Evolutionary conservation across 2,113 vertebrate genomes (phyloP).

Genomic region (Rhizomys pruinosus): DNA sequence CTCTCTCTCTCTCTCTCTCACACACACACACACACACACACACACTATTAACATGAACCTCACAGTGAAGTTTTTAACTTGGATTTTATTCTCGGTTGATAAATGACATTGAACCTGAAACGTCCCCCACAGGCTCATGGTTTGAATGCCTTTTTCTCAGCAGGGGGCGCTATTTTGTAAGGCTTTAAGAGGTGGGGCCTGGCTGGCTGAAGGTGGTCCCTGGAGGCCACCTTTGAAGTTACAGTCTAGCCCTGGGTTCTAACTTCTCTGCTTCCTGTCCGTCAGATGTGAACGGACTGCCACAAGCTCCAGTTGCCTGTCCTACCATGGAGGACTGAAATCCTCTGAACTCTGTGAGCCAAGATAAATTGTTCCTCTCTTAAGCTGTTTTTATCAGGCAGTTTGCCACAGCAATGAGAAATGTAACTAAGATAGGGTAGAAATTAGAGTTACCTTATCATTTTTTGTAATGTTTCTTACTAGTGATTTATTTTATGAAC

Average conservation of each 20-base stretch:
- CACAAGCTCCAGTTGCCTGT: neutral
- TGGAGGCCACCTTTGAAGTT: too few relatives aligned
- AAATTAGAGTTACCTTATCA: neutral
- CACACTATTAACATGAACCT: neutral
- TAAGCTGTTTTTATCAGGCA: neutral
- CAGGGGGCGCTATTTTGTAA: neutral
- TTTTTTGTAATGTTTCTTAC: neutral
- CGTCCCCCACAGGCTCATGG: neutral
- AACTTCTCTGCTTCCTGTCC: neutral
- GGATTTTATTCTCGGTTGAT: neutral
- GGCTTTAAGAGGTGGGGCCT: neutral
- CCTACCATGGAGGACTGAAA: neutral
- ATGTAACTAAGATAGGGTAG: neutral
- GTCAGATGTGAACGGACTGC: neutral
- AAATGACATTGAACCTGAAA: neutral
- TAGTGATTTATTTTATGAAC: constrained; percentile 19
- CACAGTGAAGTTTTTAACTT: neutral
- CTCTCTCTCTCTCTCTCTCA: too few relatives aligned
- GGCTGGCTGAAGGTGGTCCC: too few relatives aligned
- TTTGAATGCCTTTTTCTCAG: neutral
- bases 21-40: neutral
- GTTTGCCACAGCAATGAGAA: neutral
- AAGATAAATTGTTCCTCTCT: neutral
- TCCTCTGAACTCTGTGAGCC: neutral
- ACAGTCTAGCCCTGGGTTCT: too few relatives aligned